Conservation (phyloP, 2,888 invertebrate species). For the Perithous albicinctus region DNA sequence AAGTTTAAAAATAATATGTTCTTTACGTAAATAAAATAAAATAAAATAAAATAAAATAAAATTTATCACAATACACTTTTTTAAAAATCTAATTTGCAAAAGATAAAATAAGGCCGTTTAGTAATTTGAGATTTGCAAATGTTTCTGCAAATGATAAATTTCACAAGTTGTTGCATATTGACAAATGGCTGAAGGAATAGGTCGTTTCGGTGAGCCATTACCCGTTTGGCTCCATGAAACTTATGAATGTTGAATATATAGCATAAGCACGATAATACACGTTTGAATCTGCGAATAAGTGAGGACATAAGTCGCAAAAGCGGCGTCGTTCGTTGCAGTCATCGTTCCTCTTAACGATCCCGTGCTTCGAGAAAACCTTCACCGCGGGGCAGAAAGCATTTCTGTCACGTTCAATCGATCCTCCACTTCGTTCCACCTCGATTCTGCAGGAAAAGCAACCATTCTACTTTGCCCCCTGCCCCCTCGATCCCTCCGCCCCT, state of each 20-base stretch:
- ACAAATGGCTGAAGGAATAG: constrained; percentile 38
- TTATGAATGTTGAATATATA: constrained; percentile 51
- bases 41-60: too few species aligned
- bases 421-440: constrained; percentile 12
- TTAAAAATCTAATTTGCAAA: too few species aligned
- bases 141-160: constrained; percentile 5
- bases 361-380: constrained; percentile 29
- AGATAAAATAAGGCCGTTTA: too few species aligned
- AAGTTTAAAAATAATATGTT: too few species aligned
- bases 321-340: constrained; percentile 66
- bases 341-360: constrained; percentile 64
- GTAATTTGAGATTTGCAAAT: not conserved
- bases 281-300: constrained; percentile 57
- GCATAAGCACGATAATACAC: constrained; percentile 26
- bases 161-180: not conserved
- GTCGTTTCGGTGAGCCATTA: constrained; percentile 10
- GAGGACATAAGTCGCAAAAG: constrained; percentile 55
- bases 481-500: too few species aligned
- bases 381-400: constrained; percentile 39
- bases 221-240: constrained; percentile 19
- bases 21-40: too few species aligned
- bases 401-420: constrained; percentile 64
- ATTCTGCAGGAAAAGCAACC: constrained; percentile 21
- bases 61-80: too few species aligned
- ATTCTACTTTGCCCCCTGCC: constrained; percentile 27